Percentiles rank a stretch among this genome's conserved stretches.
phyloP scores from a whole-genome alignment of 2,797 vertebrate genomes.

The Myoxocephalus aenaeus region DNA sequence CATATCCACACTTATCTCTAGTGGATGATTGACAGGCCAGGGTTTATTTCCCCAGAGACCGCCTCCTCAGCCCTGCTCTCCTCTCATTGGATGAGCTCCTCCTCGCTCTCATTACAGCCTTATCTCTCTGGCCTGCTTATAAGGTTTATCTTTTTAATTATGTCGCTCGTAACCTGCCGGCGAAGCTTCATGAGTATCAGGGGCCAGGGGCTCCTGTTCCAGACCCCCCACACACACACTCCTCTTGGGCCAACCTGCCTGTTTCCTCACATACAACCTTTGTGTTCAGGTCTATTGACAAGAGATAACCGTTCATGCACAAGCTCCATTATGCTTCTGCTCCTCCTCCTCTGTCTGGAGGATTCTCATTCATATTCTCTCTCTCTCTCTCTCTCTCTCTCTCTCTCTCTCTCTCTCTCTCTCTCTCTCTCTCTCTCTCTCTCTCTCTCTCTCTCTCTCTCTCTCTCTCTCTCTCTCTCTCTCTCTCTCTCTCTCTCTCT shows the following conservation, averaged over 20 bases:
- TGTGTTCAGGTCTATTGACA: slow-evolving; percentile 61
- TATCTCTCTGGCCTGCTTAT: slow-evolving; percentile 76
- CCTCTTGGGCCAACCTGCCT: slow-evolving; percentile 31
- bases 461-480: too few species aligned
- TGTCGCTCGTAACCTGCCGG: slow-evolving; percentile 72
- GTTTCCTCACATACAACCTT: slow-evolving; percentile 60
- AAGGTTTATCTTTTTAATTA: slow-evolving; percentile 84
- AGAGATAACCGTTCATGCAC: slow-evolving; percentile 64
- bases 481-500: neutral
- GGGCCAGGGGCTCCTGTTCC: slow-evolving; percentile 59
- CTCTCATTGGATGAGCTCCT: slow-evolving; percentile 64
- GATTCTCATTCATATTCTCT: neutral
- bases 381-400: neutral
- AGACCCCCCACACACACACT: slow-evolving; percentile 43
- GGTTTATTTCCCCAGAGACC: slow-evolving; percentile 76
- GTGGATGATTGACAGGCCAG: slow-evolving; percentile 74
- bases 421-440: too few species aligned
- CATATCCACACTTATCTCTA: slow-evolving; percentile 69
- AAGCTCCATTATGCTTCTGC: slow-evolving; percentile 44
- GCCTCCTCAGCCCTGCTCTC: slow-evolving; percentile 44
- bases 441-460: too few species aligned
- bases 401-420: too few species aligned
- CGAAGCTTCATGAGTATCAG: slow-evolving; percentile 64
- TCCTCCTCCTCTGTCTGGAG: slow-evolving; percentile 5
- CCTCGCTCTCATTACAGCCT: slow-evolving; percentile 76